phyloP scores from a whole-genome alignment of 2,797 vertebrate species.

The Sebastes wilsoni region DNA sequence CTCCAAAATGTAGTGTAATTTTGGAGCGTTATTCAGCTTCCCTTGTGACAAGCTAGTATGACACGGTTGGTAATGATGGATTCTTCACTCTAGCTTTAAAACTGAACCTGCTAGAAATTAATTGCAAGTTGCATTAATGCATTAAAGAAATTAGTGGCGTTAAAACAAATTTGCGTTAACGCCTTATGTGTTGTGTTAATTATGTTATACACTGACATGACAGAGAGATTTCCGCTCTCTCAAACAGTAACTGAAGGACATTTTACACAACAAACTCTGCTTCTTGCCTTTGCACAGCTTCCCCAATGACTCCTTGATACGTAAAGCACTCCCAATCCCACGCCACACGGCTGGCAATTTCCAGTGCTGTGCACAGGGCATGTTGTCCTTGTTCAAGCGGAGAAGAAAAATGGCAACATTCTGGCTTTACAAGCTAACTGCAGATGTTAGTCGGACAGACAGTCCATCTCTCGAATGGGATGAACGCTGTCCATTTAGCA shows the following conservation, averaged over 20 bases:
- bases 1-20: too few species aligned
- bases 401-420: neutral
- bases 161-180: too few species aligned
- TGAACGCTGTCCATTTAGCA: neutral
- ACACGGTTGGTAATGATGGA: too few species aligned
- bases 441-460: neutral
- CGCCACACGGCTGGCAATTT: neutral
- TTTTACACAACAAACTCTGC: neutral
- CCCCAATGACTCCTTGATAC: neutral
- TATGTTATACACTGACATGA: neutral
- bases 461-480: neutral
- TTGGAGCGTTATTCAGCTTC: too few species aligned
- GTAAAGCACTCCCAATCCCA: conserved; percentile 5
- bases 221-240: conserved; percentile 2
- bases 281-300: neutral
- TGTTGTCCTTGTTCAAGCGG: conserved; percentile 7
- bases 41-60: too few species aligned
- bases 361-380: neutral
- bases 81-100: too few species aligned
- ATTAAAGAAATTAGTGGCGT: too few species aligned
- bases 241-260: neutral
- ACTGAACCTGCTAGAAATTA: too few species aligned
- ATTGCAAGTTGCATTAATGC: too few species aligned
- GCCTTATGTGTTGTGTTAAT: neutral
- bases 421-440: neutral